Base-by-base conservation (phyloP, 2,797 vertebrate genomes). In the Hephaestus fuliginosus region DNA sequence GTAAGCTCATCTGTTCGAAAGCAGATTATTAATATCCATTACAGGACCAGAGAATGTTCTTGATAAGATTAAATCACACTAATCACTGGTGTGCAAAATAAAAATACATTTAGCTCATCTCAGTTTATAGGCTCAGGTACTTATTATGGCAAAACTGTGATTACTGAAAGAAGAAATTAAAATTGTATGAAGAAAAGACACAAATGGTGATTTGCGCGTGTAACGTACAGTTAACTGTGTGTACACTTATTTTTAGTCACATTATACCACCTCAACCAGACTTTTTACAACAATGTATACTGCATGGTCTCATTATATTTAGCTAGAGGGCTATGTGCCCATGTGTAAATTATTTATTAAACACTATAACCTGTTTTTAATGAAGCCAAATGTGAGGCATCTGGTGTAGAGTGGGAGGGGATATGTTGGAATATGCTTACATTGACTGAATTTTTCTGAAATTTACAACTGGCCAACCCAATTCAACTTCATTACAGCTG, bases 401-500 rank as follows among this genome's bases (percentile, higher is more conserved):
- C 20, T 52, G 77, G 39, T n/a, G 44, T 14, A 51, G 17, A 49
- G 18, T 13, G 30, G 36, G 72, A 49, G 58, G 41, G 41, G 36
- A 39, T 2, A 13, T 67, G 41, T n/a, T 33, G 71, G 25, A 81
- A 81, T 30, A 30, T 51, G 63, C 66, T 58, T 18, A 71, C 36
- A 39, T 30, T 6, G 8, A 71, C 49, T 69, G 49, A 53, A 73
- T 81, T 65, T 52, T 88, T 78, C 28, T 81, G 8, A 82, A 83
- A 81, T 82, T 74, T 76, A 79, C 80, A 88, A 89, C 15, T 81
- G 58, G 30, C 48, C 41, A 25, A 46, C 72, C 65, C 61, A 72
- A 49, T 93, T 88, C 84, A 79, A 76, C 78, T 86, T 82, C 75
- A 87, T 86, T 85, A 86, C 74, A 88, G 88, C 85, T 91, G 92